Conservation (phyloP, 1,140 invertebrate species). For the Campoletis sonorensis region DNA sequence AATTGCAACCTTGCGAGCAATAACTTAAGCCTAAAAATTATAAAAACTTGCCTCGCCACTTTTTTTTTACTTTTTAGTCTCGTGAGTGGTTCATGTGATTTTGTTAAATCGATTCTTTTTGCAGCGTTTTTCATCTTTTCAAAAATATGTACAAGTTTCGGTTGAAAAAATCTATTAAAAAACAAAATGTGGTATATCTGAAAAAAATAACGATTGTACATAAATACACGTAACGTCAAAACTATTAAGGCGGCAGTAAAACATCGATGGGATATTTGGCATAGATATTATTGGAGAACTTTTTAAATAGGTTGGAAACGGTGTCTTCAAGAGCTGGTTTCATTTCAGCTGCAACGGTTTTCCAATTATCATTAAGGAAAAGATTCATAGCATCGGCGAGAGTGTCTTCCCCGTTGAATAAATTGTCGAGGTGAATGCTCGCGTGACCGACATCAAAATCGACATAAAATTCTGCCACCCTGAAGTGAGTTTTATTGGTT, state of each 20-base stretch:
- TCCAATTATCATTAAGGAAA: conserved; percentile 82
- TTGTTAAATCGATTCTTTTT: too few relatives aligned
- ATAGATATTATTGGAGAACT: conserved; percentile 78
- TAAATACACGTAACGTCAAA: neutral
- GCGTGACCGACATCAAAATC: conserved; percentile 80
- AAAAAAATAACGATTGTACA: neutral
- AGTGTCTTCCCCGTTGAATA: conserved; percentile 83
- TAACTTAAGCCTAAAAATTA: too few relatives aligned
- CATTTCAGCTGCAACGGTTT: conserved; percentile 78
- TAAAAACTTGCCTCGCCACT: too few relatives aligned
- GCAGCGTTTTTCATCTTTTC: too few relatives aligned
- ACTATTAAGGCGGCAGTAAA: conserved; percentile 65
- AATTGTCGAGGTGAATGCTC: conserved; percentile 80
- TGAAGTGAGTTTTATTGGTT: conserved; percentile 76
- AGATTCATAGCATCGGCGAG: conserved; percentile 79
- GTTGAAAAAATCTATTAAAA: too few relatives aligned
- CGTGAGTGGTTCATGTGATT: too few relatives aligned
- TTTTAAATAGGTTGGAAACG: conserved; percentile 76
- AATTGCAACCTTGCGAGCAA: too few relatives aligned
- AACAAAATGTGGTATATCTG: neutral
- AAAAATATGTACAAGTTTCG: too few relatives aligned
- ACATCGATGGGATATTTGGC: conserved; percentile 70
- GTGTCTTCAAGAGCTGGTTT: conserved; percentile 78
- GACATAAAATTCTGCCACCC: conserved; percentile 80
- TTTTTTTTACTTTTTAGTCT: too few relatives aligned